phyloP scores from a whole-genome alignment of 2,888 invertebrate genomes.

The Hirtodrosophila trivittata region DNA sequence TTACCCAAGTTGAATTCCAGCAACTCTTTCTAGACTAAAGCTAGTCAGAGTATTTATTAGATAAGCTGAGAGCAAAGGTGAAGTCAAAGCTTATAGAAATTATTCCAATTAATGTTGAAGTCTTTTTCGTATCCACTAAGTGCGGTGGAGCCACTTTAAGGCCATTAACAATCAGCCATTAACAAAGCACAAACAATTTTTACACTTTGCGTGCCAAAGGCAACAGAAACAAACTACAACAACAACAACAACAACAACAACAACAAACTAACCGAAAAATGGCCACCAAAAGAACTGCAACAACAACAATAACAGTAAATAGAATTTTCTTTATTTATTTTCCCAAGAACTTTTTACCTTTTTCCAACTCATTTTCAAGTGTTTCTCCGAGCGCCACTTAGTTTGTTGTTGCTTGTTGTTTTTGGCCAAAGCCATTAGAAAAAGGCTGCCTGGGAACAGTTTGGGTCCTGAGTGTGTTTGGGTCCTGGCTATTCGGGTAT shows the following conservation, averaged over 20 bases:
- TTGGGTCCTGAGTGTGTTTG: conserved; percentile 35
- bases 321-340: conserved; percentile 70
- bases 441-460: conserved; percentile 55
- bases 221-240: conserved; percentile 45
- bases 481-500: conserved; percentile 17
- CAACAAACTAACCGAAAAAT: conserved; percentile 49
- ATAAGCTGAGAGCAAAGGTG: too few relatives aligned
- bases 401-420: conserved; percentile 31
- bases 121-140: conserved; percentile 11
- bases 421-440: conserved; percentile 66
- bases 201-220: conserved; percentile 59
- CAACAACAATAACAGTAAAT: conserved; percentile 45
- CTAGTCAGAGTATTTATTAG: not conserved
- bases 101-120: conserved; percentile 73
- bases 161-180: conserved; percentile 80
- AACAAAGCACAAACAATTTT: conserved; percentile 67
- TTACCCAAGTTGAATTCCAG: not conserved
- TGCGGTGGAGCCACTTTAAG: conserved; percentile 49
- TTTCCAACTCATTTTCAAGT: conserved; percentile 71
- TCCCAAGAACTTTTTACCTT: conserved; percentile 72
- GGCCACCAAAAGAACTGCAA: conserved; percentile 32
- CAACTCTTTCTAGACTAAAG: too few relatives aligned
- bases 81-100: conserved; percentile 46
- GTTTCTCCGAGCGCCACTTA: conserved; percentile 66
- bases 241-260: conserved; percentile 6